Evolutionary conservation across 2,113 vertebrate species (phyloP).

Genomic region (Leuciscus idus): DNA sequence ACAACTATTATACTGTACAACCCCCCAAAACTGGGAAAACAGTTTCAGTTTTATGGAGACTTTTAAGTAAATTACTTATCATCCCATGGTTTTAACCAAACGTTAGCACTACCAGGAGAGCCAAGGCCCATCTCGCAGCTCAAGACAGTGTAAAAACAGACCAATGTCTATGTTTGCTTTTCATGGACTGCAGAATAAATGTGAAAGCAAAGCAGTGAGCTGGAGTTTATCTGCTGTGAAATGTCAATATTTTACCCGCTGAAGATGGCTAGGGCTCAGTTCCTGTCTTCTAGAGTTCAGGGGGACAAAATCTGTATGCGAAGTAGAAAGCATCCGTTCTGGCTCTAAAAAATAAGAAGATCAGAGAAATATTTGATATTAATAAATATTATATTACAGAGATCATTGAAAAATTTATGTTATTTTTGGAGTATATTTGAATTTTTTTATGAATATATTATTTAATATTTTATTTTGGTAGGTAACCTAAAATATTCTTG

Average conservation of each 20-base stretch:
- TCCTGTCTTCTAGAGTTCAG: constrained; percentile 31
- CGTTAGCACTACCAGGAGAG: background rate
- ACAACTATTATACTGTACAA: background rate
- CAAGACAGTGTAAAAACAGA: background rate
- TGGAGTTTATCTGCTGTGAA: background rate
- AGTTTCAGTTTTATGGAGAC: background rate
- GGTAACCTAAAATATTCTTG: too few relatives aligned
- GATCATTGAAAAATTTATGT: background rate
- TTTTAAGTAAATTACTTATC: background rate
- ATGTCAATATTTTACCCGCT: constrained; percentile 42
- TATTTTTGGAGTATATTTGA: background rate
- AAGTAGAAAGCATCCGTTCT: constrained; percentile 39
- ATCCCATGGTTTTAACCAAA: background rate
- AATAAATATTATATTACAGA: background rate
- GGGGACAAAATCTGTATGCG: constrained; percentile 52
- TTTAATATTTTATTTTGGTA: background rate
- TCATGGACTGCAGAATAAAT: background rate
- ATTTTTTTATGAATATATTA: background rate
- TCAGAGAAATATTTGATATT: background rate
- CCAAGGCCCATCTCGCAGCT: background rate
- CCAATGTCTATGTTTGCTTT: background rate
- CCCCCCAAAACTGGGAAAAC: background rate
- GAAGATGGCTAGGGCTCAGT: constrained; percentile 7
- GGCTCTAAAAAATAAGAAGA: constrained; percentile 40
- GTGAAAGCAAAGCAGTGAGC: background rate